phyloP scores from a whole-genome alignment of 1,140 invertebrate species.

The Pentalonia nigronervosa region DNA sequence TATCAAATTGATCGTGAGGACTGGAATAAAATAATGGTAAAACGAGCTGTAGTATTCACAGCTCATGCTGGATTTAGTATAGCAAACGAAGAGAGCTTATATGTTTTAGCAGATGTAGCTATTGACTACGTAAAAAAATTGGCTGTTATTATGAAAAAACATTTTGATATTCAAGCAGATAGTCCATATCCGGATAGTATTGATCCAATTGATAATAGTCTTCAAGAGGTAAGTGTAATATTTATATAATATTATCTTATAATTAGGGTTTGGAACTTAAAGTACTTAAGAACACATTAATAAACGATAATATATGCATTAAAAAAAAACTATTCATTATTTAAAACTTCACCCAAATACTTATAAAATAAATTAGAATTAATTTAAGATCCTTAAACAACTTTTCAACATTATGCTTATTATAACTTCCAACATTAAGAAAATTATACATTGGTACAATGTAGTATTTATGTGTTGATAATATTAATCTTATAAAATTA shows the following conservation, averaged over 20 bases:
- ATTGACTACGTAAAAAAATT: slow-evolving; percentile 38
- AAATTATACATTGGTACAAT: too few species aligned
- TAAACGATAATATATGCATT: too few species aligned
- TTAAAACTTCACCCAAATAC: too few species aligned
- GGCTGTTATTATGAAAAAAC: slow-evolving; percentile 39
- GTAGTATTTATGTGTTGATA: too few species aligned
- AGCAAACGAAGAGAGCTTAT: slow-evolving; percentile 39
- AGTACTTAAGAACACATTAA: too few species aligned
- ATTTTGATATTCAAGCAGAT: slow-evolving; percentile 35
- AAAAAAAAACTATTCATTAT: too few species aligned
- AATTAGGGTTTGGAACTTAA: too few species aligned
- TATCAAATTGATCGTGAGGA: slow-evolving; percentile 36
- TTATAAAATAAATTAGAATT: too few species aligned
- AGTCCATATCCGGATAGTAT: background rate
- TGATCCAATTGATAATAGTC: slow-evolving; percentile 31
- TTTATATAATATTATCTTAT: background rate
- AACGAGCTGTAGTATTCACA: slow-evolving; percentile 14
- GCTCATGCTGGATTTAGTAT: slow-evolving; percentile 52
- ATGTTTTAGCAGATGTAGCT: slow-evolving; percentile 33
- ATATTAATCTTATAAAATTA: too few species aligned
- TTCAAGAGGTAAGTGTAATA: slow-evolving; percentile 24
- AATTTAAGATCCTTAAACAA: too few species aligned
- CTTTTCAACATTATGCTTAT: too few species aligned
- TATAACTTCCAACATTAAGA: too few species aligned
- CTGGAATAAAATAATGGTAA: slow-evolving; percentile 49